These are phyloP conservation scores for Pentalonia nigronervosa DNA, from an alignment of 1,140 invertebrate genomes.

Conservation along the genomic window DNA sequence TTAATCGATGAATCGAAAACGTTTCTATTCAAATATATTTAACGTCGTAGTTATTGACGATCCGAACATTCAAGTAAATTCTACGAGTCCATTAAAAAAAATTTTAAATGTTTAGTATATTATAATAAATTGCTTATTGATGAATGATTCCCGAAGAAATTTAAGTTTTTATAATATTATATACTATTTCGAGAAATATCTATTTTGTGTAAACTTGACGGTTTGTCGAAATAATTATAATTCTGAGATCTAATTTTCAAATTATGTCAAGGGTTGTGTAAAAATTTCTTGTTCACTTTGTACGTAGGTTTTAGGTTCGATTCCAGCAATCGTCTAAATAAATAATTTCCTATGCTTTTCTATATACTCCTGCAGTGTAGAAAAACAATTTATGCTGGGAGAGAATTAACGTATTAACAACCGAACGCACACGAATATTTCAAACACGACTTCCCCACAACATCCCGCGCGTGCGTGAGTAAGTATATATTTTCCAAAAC, in stretches of 20 bases:
- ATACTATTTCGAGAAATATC: background rate
- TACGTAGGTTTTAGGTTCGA: background rate
- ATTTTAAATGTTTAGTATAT: background rate
- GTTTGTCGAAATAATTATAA: background rate
- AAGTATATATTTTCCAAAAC: background rate
- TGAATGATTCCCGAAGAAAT: background rate
- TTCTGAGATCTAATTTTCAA: background rate
- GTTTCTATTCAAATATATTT: background rate
- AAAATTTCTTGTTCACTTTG: no score
- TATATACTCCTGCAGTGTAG: no score
- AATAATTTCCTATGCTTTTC: background rate
- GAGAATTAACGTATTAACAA: background rate
- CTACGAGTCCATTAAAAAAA: background rate
- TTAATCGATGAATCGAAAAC: background rate
- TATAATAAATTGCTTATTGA: background rate
- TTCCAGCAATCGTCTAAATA: background rate
- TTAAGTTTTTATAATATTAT: background rate
- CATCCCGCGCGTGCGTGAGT: background rate
- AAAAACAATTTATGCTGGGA: background rate
- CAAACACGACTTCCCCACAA: background rate
- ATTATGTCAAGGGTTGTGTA: background rate
- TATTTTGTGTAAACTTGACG: background rate
- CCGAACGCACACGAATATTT: background rate
- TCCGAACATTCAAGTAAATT: background rate
- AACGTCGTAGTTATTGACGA: background rate